Evolutionary conservation across 2,888 invertebrate species (phyloP), one percentile per base, ranked within the genome.

Genomic region (Barypeithes pellucidus): DNA sequence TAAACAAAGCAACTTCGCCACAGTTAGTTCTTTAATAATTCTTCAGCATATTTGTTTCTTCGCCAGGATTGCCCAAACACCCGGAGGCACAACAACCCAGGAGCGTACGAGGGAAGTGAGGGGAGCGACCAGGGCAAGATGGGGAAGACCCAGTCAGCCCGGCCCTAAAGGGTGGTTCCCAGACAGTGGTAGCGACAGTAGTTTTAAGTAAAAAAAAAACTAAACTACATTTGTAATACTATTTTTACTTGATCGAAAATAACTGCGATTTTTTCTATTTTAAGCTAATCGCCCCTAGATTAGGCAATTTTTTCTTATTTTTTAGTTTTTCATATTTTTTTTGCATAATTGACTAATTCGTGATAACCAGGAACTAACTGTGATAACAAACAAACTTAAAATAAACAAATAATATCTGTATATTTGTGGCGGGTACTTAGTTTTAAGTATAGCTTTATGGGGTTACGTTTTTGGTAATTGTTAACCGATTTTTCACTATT

Each of bases 161-260:
- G 66, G 77, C 7, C 73, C 77, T 0, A 82, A 82, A 71, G 81
- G 83, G 67, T 86, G 86, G 86, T 86, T 86, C 72, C 84, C 80
- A 3, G 86, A 86, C 79, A 85, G 85, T 73, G 84, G 85, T 71
- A 86, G 86, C 78, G 86, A 86, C 81, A 81, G 83, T 75, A 85
- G 85, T 78, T 86, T 80, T 78, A 85, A 57, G 16, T 57, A 57
- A 57, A 29, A 24, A 3, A 33, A 4, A 22, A n/a, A 29, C 24
- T n/a, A 29, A 14, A 29, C 16, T 3, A 29, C 29, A 14, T 3
- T 22, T 24, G 4, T n/a, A 3, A 12, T 5, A n/a, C n/a, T n/a
- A n/a, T 12, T 16, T 22, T 16, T 22, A 16, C 8, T 5, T 52
- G 4, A n/a, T 52, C 5, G 24, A 24, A 1, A 50, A 9, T 22